phyloP scores from a whole-genome alignment of 2,113 vertebrate genomes.

The Anhinga rufa region DNA sequence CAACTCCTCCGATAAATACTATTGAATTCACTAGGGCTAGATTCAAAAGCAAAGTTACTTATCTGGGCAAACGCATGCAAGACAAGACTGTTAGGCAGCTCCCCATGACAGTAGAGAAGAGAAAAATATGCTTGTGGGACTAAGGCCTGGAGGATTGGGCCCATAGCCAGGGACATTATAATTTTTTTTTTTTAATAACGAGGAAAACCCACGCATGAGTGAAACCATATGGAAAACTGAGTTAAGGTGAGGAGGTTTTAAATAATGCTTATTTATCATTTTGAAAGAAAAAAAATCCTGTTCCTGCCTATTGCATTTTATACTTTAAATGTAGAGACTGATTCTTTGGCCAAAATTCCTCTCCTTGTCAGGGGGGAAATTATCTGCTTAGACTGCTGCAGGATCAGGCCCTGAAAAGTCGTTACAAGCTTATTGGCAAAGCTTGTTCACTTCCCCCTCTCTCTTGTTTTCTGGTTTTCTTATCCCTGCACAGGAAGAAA shows the following conservation, averaged over 20 bases:
- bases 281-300: conserved; percentile 17
- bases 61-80: neutral
- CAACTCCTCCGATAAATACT: conserved; percentile 27
- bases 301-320: conserved; percentile 48
- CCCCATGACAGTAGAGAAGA: conserved; percentile 35
- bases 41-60: conserved; percentile 18
- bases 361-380: neutral
- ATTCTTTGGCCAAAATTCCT: conserved; percentile 41
- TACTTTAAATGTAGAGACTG: conserved; percentile 3
- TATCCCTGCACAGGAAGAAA: conserved; percentile 29
- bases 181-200: conserved; percentile 51
- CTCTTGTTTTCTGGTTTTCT: conserved; percentile 19
- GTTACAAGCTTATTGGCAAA: neutral
- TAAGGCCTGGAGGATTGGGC: conserved; percentile 47
- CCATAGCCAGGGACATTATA: conserved; percentile 50
- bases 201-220: conserved; percentile 57
- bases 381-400: neutral
- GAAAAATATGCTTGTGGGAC: conserved; percentile 45
- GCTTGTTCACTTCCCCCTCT: neutral
- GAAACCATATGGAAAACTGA: conserved; percentile 63
- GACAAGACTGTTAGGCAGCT: conserved; percentile 19
- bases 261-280: conserved; percentile 63
- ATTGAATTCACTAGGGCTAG: neutral
- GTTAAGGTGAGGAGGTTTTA: conserved; percentile 64
- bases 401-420: conserved; percentile 46